Base-by-base conservation (phyloP, 64 coral and sea anemone species). In the Acropora yongei region DNA sequence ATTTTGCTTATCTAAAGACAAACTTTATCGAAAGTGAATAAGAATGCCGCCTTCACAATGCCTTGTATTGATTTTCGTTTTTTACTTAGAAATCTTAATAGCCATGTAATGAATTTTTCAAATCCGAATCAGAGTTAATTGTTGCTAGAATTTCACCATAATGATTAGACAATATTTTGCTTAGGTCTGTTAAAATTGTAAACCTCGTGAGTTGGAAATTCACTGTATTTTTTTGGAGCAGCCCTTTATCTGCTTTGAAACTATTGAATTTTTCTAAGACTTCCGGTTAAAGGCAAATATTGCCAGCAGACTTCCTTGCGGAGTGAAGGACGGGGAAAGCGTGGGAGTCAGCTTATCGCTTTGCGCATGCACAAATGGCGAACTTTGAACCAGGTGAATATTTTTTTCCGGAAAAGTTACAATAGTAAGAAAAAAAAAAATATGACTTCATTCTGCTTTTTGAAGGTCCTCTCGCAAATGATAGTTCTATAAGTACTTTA, bases 321-420 rank as follows among this genome's bases (percentile, higher is more conserved):
- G 50, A 48, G 8, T 82, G 79, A 30, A 71, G 68, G 68, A 17
- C 68, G 53, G 4, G 12, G 44, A 13, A 9, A 61, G 79, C 57
- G 79, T 82, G 13, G 79, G 79, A 82, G 79, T 61, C 17, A 71
- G 19, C 3, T 78, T 49, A 57, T 49, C 57, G 55, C 20, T 43
- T 17, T 65, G 79, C 53, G 53, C 79, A 82, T 82, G 79, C 79
- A 13, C 44, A 0, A 47, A 17, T 30, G 30, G 13, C 4, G n/a
- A 10, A 3, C 5, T 1, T 41, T 12, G 40, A 41, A 20, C 20
- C 78, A 80, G 78, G 78, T 80, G 78, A 80, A 75, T 41, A 4
- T 71, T 14, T 71, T 68, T 39, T 71, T 19, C 68, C 18, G 2
- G 68, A 8, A 71, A 71, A 14, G 30, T 30, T 30, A 30, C 30